A percentile compares a stretch with the other conserved stretches of the same genome.
phyloP scores from a whole-genome alignment of 2,797 vertebrate genomes.

The Paramormyrops hopkinsi region DNA sequence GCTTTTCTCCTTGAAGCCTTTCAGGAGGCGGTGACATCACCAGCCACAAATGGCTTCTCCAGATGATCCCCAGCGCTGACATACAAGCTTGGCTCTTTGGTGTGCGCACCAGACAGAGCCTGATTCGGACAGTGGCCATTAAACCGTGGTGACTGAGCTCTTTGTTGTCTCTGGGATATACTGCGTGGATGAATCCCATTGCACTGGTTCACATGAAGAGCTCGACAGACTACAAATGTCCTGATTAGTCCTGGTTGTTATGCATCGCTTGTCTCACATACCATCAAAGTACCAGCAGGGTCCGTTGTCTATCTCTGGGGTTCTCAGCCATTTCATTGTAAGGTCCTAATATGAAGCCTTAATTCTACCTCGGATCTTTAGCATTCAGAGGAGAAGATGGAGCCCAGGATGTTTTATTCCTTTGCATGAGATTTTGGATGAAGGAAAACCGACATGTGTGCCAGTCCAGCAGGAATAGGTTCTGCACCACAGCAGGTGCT shows the following conservation, averaged over 20 bases:
- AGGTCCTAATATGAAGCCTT: neutral
- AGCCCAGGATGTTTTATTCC: neutral
- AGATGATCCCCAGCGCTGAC: neutral
- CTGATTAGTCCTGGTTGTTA: neutral
- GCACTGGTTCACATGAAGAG: neutral
- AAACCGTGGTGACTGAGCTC: neutral
- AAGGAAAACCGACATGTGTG: neutral
- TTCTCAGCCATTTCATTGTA: neutral
- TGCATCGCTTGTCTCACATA: neutral
- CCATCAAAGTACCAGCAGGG: neutral
- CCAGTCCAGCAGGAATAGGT: neutral
- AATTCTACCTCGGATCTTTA: neutral
- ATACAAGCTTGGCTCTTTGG: neutral
- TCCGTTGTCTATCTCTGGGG: neutral
- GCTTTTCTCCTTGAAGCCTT: constrained; percentile 2
- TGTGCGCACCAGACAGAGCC: neutral
- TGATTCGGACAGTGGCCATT: neutral
- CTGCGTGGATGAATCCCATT: neutral
- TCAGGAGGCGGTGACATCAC: neutral
- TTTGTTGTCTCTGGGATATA: neutral
- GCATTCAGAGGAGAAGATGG: neutral
- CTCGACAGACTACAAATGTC: neutral
- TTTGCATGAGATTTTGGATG: neutral
- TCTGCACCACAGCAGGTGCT: neutral
- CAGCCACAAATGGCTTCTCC: neutral